Evolutionary conservation across 2,113 vertebrate species (phyloP).

Genomic region (Gymnocephalus cernua): DNA sequence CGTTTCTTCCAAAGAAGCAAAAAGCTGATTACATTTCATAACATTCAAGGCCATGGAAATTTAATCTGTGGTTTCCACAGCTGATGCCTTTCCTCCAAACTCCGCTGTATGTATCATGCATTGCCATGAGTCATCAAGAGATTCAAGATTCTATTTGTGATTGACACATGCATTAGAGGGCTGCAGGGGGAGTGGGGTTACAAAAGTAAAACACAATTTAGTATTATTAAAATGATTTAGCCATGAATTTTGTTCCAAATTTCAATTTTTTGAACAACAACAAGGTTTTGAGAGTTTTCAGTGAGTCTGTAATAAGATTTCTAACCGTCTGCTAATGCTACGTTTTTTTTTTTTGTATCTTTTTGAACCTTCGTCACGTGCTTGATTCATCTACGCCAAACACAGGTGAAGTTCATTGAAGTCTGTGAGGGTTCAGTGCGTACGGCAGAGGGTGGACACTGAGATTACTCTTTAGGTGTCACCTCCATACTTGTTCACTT

Average conservation of each 20-base stretch:
- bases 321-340: not conserved
- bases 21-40: slow-evolving; percentile 7
- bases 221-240: not conserved
- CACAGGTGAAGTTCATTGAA: slow-evolving; percentile 1
- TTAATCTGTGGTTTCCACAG: not conserved
- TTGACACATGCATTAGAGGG: not conserved
- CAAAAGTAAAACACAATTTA: not conserved
- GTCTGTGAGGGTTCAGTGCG: not conserved
- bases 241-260: not conserved
- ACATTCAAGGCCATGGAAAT: not conserved
- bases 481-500: slow-evolving; percentile 68
- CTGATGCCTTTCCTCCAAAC: not conserved
- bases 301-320: not conserved
- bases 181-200: not conserved
- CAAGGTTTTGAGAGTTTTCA: slow-evolving; percentile 1
- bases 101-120: not conserved
- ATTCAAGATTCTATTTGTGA: not conserved
- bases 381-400: not conserved
- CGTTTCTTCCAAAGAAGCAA: not conserved
- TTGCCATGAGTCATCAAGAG: not conserved
- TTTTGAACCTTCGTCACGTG: not conserved
- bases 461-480: slow-evolving; percentile 49
- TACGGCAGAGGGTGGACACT: not conserved
- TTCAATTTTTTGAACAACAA: too few species aligned
- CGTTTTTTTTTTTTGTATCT: slow-evolving; percentile 15